These are phyloP conservation scores for Nymphalis polychloros DNA, from an alignment of 2,888 invertebrate species.

Conservation along the genomic window DNA sequence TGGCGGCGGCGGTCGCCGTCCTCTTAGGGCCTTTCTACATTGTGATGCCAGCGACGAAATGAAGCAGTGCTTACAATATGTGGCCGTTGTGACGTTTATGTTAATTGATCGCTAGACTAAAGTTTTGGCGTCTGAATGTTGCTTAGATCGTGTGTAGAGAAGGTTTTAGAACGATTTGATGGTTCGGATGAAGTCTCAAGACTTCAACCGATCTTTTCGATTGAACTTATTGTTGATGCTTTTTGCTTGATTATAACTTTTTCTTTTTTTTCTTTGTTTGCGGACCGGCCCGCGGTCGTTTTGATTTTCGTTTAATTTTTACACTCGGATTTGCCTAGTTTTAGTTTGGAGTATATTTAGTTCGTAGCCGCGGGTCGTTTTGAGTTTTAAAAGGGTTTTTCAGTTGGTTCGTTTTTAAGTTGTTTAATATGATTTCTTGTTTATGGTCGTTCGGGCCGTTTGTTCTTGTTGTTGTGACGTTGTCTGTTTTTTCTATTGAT, in stretches of 20 bases:
- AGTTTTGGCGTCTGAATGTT: background rate
- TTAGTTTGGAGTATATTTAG: constrained; percentile 64
- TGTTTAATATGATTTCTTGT: constrained; percentile 61
- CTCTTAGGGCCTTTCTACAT: constrained; percentile 28
- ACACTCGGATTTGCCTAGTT: constrained; percentile 51
- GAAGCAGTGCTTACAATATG: background rate
- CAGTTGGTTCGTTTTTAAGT: constrained; percentile 40
- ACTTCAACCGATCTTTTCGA: constrained; percentile 44
- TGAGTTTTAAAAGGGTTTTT: constrained; percentile 31
- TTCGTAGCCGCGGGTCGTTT: constrained; percentile 60
- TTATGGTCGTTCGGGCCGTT: constrained; percentile 53
- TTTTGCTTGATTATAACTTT: constrained; percentile 28
- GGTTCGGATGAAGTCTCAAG: constrained; percentile 53
- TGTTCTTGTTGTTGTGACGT: constrained; percentile 56
- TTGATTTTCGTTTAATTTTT: constrained; percentile 52
- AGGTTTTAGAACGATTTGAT: constrained; percentile 37
- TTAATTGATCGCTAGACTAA: too few relatives aligned
- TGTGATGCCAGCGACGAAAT: constrained; percentile 14
- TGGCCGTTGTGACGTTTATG: background rate
- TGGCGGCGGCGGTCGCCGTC: constrained; percentile 25
- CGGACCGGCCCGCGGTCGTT: constrained; percentile 57
- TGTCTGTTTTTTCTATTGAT: constrained; percentile 58
- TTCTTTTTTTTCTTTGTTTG: constrained; percentile 14
- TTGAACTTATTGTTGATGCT: constrained; percentile 40
- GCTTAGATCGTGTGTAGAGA: constrained; percentile 10